Evolutionary conservation across 2,113 vertebrate genomes (phyloP).

Genomic region (Ahaetulla prasina): DNA sequence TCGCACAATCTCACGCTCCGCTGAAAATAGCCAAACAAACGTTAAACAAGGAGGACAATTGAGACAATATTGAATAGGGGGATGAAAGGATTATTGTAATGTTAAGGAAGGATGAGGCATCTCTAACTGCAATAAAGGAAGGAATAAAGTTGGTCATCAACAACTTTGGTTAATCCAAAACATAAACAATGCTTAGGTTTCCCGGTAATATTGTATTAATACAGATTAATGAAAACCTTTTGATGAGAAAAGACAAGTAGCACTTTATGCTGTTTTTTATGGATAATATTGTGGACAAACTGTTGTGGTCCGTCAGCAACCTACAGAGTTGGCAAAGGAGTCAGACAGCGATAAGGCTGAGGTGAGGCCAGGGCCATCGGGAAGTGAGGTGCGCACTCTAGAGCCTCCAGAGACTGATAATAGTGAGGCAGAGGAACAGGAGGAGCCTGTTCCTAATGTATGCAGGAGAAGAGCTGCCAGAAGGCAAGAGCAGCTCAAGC

Average conservation of each 20-base stretch:
- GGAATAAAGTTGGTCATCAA: background rate
- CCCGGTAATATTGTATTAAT: background rate
- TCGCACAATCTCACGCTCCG: constrained; percentile 82
- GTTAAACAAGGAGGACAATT: background rate
- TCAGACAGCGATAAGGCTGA: too few relatives aligned
- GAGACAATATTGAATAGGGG: background rate
- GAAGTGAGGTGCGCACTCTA: too few relatives aligned
- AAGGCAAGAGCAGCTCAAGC: too few relatives aligned
- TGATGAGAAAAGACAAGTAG: too few relatives aligned
- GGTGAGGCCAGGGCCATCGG: too few relatives aligned
- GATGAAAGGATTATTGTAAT: background rate
- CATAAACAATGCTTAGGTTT: background rate
- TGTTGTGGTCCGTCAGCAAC: too few relatives aligned
- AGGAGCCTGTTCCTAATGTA: too few relatives aligned
- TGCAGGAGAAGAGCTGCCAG: too few relatives aligned
- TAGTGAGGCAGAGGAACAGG: too few relatives aligned
- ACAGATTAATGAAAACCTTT: background rate
- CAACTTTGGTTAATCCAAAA: background rate
- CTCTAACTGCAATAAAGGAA: background rate
- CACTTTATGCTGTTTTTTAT: background rate
- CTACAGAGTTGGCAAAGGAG: too few relatives aligned
- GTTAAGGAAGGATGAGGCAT: background rate
- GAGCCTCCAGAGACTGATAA: too few relatives aligned
- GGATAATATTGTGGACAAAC: background rate
- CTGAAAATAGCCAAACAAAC: constrained; percentile 51